Base-by-base conservation (phyloP, 1,140 invertebrate genomes). In the Spodoptera frugiperda region DNA sequence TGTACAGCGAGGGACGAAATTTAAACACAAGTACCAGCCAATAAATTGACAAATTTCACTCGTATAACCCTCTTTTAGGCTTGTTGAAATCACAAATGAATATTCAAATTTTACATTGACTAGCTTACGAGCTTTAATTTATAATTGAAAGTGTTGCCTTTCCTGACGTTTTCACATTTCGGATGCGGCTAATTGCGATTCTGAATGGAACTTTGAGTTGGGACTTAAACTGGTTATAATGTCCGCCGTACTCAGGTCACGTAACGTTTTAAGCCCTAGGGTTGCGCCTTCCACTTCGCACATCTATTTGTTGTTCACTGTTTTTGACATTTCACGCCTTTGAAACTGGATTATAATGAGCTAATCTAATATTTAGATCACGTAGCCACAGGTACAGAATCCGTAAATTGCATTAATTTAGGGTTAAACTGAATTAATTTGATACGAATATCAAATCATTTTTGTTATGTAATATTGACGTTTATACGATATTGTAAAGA, bases 151-250 rank as follows among this genome's bases (percentile, higher is more conserved):
- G 76, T 78, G 70, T 78, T 70, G 53, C 78, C 67, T 78, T 82
- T 57, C 53, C 49, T 77, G 80, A 73, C 68, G 53, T 77, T 72
- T 74, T 68, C 74, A 78, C 65, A 61, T 59, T 76, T 76, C 70
- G 48, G 51, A 70, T 33, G 39, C 65, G 61, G 49, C 81, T 81
- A 81, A 84, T 84, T 84, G 79, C 78, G 57, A 84, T 84, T 84
- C 83, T 49, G 83, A 59, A 79, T 83, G 76, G 63, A 76, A 78
- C 76, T 77, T 74, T 76, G 80, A 82, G 78, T 82, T 79, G 77
- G 81, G 71, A 78, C 78, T 81, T 84, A 82, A 84, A 84, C 83
- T 82, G 79, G 81, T 81, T 80, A 85, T 83, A 73, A 83, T 82
- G 79, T 80, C 63, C 70, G 55, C 57, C 51, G 84, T 85, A 85